Evolutionary conservation across 1,140 invertebrate species (phyloP), one percentile per base, ranked within the genome.

Genomic region (Lerema accius): DNA sequence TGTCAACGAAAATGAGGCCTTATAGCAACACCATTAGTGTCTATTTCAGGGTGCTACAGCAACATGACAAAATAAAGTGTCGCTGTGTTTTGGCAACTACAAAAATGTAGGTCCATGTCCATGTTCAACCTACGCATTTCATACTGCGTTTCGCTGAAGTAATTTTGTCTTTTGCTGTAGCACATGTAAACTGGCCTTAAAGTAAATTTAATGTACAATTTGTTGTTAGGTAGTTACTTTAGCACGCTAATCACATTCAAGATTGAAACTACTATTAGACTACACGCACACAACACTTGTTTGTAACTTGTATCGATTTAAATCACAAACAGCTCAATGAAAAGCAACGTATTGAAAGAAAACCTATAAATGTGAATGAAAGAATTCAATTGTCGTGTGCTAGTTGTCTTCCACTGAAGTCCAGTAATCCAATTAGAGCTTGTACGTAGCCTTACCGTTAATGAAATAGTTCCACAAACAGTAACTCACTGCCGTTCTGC

Each of bases 401-500:
- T 15, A 43, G 14, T 45, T 14, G 53, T 26, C 15, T 45, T 43
- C 23, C 19, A 14, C 10, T 55, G 3, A 40, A 9, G 0, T 28
- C 11, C 10, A 43, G 17, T 45, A 45, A 56, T 16, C 26, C 17
- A 46, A 37, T 14, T 58, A 46, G 55, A 48, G 55, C 42, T 46
- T 58, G 46, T 17, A 43, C n/a, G 9, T 43, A 35, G 42, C 28
- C 32, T 40, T 42, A 55, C 17, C 23, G 13, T 28, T 13, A 56
- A 13, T 43, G n/a, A 56, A 43, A 56, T 45, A 56, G 53, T 56
- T 56, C 53, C 53, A 56, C 23, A 56, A 26, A 14, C 13, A 1
- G 6, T 40, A 32, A 58, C 35, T 37, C 11, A 37, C 78, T 76
- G 73, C 73, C 73, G 67, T 69, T 65, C 53, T 76, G 74, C 66